A percentile compares a stretch with the other conserved stretches of the same genome.
phyloP scores from a whole-genome alignment of 2,113 vertebrate genomes.

The Garra rufa region DNA sequence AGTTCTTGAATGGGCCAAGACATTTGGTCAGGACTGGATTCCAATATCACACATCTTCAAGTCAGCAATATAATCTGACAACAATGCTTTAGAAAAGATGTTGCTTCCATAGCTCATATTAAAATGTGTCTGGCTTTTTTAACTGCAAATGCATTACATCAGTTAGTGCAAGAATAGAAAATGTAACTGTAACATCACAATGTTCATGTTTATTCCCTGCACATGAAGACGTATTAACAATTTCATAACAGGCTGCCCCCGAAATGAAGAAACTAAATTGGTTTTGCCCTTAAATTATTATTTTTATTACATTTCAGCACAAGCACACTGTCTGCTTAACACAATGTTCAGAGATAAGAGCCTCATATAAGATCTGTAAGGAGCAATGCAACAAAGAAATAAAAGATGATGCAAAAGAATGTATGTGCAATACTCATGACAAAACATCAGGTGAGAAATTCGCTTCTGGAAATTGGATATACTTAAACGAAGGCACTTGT shows the following conservation, averaged over 20 bases:
- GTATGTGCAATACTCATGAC: constrained; percentile 16
- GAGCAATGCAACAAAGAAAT: constrained; percentile 35
- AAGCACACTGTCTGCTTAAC: constrained; percentile 43
- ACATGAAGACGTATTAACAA: constrained; percentile 35
- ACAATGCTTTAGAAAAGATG: neutral
- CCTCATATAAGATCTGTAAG: constrained; percentile 52
- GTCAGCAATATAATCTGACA: neutral
- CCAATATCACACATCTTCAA: neutral
- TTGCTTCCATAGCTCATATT: neutral
- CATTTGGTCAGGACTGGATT: neutral
- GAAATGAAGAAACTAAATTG: constrained; percentile 37
- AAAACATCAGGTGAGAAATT: neutral
- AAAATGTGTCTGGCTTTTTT: neutral
- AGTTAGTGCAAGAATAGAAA: neutral
- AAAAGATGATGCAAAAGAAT: neutral
- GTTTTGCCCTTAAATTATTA: constrained; percentile 19
- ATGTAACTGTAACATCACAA: constrained; percentile 24
- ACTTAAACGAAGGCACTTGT: neutral
- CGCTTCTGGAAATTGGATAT: constrained; percentile 9
- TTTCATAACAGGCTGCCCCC: constrained; percentile 20
- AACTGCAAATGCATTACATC: neutral
- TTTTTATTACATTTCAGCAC: constrained; percentile 40
- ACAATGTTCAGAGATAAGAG: constrained; percentile 54
- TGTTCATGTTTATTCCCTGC: neutral
- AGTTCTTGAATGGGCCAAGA: neutral